Evolutionary conservation across 1,140 invertebrate genomes (phyloP), one percentile per base, ranked within the genome.

Genomic region (Lethrus apterus): DNA sequence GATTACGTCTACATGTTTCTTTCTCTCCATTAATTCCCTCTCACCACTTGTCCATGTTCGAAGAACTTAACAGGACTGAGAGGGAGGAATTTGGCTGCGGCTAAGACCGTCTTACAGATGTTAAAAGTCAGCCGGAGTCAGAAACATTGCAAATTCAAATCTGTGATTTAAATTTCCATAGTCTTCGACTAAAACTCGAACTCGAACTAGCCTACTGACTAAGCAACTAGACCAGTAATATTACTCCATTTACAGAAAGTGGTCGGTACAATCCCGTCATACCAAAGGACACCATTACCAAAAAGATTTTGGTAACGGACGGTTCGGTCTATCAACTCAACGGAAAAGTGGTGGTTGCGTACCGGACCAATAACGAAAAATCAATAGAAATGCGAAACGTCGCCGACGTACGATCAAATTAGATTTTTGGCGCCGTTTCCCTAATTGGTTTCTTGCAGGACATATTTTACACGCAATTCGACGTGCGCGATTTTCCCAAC

Each of bases 261-360:
- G 78, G 78, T 8, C 60, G 77, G 38, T 75, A 67, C 60, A 59
- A 58, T 15, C 46, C 67, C 7, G 54, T 59, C 23, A 44, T 57
- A 7, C 45, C 56, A 0, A 57, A 67, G 46, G 66, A 66, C 41
- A 45, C 61, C n/a, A 53, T 58, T 18, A 57, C 76, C 3, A 66
- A 70, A 51, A 62, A 74, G 45, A 62, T 75, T 3, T 69, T 71
- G 24, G 60, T 77, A 3, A 69, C 70, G 2, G 67, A 72, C 53
- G 74, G 74, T 23, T 59, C 58, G n/a, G 63, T 54, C 2, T 63
- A 70, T 10, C 54, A 62, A 46, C 57, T 78, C n/a, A 60, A 57
- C 18, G 73, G 71, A n/a, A 69, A 65, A 61, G 72, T 68, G 46
- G 64, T 78, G 10, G 69, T 76, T 23, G 70, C 74, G 10, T 77